Base-by-base conservation (phyloP, 2,797 vertebrate genomes). In the Mastacembelus armatus region DNA sequence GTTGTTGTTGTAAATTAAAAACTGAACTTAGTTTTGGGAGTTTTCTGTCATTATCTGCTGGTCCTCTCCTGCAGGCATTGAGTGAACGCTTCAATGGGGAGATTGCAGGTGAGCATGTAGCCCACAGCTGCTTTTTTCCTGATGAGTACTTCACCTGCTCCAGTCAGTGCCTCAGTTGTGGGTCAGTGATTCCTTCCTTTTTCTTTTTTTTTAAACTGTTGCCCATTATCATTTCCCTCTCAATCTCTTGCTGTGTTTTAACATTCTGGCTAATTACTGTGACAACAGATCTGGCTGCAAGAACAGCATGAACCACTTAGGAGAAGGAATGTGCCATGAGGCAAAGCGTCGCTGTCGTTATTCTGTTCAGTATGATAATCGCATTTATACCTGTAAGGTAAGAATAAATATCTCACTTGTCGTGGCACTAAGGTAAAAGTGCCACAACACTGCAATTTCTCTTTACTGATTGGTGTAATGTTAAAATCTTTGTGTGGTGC, bases 141-240 rank as follows among this genome's bases (percentile, higher is more conserved):
- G 98, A 99, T 70, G 97, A 99, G 79, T 99, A 99, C 91, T 99
- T 99, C 89, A 99, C 97, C 50, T 99, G 98, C 84, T 98, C 98
- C 74, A 94, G 93, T 74, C 77, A 95, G 74, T 99, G 98, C 80
- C 96, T 99, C 89, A 97, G 98, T 85, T 99, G 98, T 80, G 96
- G 97, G 98, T 99, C 86, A 92, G 97, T 95, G 40, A 22, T 33
- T 49, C 26, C 15, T 30, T 10, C 14, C 2, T 52, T 64, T 48
- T 5, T n/a, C 15, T 30, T 10, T 14, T 2, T 52, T 64, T 29
- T 10, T 7, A 22, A 21, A 19, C 29, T 19, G 10, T 12, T 12
- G 9, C 18, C 18, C n/a, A 21, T 48, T 11, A 18, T 10, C 8
- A 11, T 44, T 6, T 69, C 8, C 18, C 12, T 4, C 47, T 50